Base-by-base conservation (phyloP, 1,140 invertebrate species). In the Triops longicaudatus region DNA sequence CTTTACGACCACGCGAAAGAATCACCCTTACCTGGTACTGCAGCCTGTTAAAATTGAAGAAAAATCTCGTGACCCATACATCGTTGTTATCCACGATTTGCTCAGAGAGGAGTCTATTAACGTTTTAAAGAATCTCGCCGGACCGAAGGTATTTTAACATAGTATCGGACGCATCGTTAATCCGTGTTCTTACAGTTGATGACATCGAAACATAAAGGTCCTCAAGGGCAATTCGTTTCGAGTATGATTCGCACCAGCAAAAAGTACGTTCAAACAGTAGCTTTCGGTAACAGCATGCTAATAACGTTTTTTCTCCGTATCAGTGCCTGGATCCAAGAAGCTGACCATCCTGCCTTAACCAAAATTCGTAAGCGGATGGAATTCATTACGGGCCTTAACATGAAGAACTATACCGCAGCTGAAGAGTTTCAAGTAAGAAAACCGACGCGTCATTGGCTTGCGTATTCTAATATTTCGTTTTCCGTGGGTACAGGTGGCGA, bases 11-110 rank as follows among this genome's bases (percentile, higher is more conserved):
- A 50, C 43, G 0, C 17, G 76, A 22, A 72, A 72, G 71, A 81
- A 82, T 14, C 79, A 86, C 79, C 86, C 87, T 1, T 82, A 82
- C 73, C 80, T 88, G 14, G 50, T 85, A 1, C 78, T 88, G 3
- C 81, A 81, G 41, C 88, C 88, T 1, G 81, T 86, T 11, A 86
- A 86, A 80, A 82, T 88, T 77, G 88, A 89, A 81, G 82, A 84
- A 10, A 78, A 85, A 27, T 84, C 85, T 75, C 76, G 84, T 9
- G 80, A 86, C 28, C 88, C 88, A 7, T 84, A 82, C 80, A 84
- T 89, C 43, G 82, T 85, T 2, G 76, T 87, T 6, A 85, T 84
- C 78, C 85, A 88, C 80, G 83, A 88, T 79, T 81, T 88, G n/a
- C 81, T 88, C 22, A 84, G 81, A 12, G 84, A 87, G 27, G 78